These are phyloP conservation scores for Myodes glareolus DNA, from an alignment of 2,113 vertebrate species.

Conservation along the genomic window DNA sequence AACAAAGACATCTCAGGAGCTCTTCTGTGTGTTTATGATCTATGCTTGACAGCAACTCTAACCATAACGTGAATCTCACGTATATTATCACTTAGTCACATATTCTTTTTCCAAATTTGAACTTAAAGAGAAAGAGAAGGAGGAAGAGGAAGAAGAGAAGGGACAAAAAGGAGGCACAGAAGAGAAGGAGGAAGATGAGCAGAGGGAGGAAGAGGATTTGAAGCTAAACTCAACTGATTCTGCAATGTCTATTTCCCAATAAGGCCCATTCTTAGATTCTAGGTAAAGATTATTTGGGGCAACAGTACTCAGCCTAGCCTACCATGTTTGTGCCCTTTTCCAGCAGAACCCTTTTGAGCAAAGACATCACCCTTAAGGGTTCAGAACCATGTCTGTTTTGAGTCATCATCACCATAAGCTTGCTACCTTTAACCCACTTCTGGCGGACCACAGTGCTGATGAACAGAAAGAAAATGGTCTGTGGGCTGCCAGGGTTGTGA, in stretches of 20 bases:
- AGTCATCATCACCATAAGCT: background rate
- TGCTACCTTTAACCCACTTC: background rate
- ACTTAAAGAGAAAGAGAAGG: background rate
- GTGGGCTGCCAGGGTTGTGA: background rate
- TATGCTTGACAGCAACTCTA: background rate
- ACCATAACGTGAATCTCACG: background rate
- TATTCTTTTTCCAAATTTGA: background rate
- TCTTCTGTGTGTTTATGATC: background rate
- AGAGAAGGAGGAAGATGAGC: background rate
- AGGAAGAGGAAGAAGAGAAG: background rate
- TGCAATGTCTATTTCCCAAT: background rate
- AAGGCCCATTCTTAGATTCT: background rate
- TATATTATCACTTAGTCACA: background rate
- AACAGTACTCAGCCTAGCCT: background rate
- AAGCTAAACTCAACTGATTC: background rate
- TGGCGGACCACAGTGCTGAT: background rate
- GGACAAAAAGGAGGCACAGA: no score
- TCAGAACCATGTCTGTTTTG: background rate
- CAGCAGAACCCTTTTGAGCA: background rate
- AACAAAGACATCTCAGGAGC: background rate
- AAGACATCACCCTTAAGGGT: background rate
- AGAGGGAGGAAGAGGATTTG: background rate
- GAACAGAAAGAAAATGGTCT: background rate
- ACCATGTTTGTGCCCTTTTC: background rate
- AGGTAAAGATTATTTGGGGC: background rate